phyloP scores from a whole-genome alignment of 2,888 invertebrate genomes.

The Phyto melanocephala region DNA sequence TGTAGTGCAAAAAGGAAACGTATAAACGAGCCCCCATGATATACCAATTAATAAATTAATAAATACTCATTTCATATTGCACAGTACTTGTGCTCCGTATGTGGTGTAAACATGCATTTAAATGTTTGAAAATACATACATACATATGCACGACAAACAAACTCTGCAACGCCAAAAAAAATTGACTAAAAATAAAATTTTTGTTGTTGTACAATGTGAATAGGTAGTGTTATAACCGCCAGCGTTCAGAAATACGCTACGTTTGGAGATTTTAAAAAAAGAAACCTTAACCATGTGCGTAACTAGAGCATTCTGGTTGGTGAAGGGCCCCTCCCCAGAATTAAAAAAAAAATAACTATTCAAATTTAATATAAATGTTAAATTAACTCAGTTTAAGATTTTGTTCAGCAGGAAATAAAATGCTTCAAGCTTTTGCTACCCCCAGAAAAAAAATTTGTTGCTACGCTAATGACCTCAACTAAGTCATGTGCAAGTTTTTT shows the following conservation, averaged over 20 bases:
- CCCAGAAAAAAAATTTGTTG: no score
- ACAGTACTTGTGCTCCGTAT: background rate
- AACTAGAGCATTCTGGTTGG: no score
- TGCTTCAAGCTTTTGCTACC: no score
- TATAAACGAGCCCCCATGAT: conserved; percentile 57
- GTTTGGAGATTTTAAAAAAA: conserved; percentile 1
- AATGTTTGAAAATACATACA: conserved; percentile 10
- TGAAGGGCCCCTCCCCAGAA: no score
- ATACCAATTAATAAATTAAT: conserved; percentile 48
- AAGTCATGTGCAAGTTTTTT: conserved; percentile 37
- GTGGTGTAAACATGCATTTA: conserved; percentile 35
- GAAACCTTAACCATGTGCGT: no score
- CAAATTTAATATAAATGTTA: no score
- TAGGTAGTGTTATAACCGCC: background rate
- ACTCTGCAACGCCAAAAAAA: background rate
- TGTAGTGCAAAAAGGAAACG: background rate
- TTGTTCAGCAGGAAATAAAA: no score
- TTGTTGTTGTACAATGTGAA: background rate
- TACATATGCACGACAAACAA: background rate
- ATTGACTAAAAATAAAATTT: conserved; percentile 17
- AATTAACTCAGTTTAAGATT: no score
- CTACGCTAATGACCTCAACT: conserved; percentile 1
- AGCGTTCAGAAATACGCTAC: background rate
- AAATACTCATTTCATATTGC: conserved; percentile 19
- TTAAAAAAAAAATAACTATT: no score